Base-by-base conservation (phyloP, 2,888 invertebrate species). In the Dione vanillae region DNA sequence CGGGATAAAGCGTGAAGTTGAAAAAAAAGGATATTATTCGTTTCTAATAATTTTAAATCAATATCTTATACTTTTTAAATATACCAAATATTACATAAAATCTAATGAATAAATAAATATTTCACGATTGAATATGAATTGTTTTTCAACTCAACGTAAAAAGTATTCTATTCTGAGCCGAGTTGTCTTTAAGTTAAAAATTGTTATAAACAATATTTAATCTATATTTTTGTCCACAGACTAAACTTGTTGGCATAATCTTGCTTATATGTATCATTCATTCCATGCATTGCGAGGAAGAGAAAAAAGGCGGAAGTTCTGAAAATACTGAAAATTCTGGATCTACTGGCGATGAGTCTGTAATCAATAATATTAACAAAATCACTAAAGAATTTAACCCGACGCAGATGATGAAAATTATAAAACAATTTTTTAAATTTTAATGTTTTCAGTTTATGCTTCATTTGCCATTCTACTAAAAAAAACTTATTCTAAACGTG, bases 201-300 rank as follows among this genome's bases (percentile, higher is more conserved):
- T n/a, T n/a, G n/a, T n/a, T n/a, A n/a, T n/a, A n/a, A n/a, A n/a
- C n/a, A n/a, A n/a, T n/a, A 40, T 8, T 8, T 40, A 0, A 41
- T 20, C 14, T 41, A 20, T 14, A 59, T 9, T 43, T 59, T 59
- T 27, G 0, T 27, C 43, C 7, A 20, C 20, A 59, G 59, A 27
- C 43, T 10, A 59, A 27, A 59, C 41, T 59, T 27, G 6, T 59
- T 43, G 43, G 59, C n/a, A 27, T 59, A 20, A 41, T 59, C 43
- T 41, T 59, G 27, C 27, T 59, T 20, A 20, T 59, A 14, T 59
- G 59, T 27, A 59, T 59, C 43, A 59, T 59, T 14, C 59, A 59
- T 20, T 43, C 43, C n/a, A 43, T 20, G 11, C 43, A 27, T 27
- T 59, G 59, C n/a, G 27, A 10, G 10, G 59, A 59, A 5, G 59